Conservation (phyloP, 2,113 vertebrate genomes). For the Dasyornis broadbenti region DNA sequence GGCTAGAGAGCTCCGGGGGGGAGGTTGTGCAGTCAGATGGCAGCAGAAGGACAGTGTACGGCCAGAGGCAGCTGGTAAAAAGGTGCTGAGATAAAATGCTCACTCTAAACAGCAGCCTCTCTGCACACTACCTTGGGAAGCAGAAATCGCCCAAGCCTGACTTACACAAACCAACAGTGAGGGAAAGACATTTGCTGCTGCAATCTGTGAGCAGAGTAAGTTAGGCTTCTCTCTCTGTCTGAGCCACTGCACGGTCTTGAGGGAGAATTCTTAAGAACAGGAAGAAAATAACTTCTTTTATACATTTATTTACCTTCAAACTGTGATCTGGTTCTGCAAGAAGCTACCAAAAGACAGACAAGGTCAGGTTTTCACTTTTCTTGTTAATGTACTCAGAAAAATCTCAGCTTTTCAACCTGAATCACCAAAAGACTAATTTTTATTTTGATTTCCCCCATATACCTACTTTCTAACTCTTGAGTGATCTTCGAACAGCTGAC, state of each 20-base stretch:
- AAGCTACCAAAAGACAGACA: background rate
- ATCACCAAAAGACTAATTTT: background rate
- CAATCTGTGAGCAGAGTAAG: background rate
- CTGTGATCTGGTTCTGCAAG: fast-evolving
- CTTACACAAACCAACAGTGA: fast-evolving
- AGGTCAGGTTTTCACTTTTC: background rate
- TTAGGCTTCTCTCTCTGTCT: background rate
- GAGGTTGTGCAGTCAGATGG: background rate
- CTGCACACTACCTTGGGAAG: background rate
- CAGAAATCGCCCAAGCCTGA: background rate
- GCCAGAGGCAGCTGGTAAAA: background rate
- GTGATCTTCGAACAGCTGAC: background rate
- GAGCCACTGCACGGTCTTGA: background rate
- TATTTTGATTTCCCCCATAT: fast-evolving
- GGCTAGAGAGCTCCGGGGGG: background rate
- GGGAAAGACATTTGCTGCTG: background rate
- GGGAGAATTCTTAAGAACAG: background rate
- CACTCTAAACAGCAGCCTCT: background rate
- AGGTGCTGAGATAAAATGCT: background rate
- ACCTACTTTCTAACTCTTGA: background rate
- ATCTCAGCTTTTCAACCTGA: background rate
- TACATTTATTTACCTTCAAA: background rate
- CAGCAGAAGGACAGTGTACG: background rate
- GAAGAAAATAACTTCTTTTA: background rate
- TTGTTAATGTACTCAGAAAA: background rate